These are phyloP conservation scores for Sebastiscus tertius DNA, from an alignment of 2,797 vertebrate genomes.

Conservation along the genomic window DNA sequence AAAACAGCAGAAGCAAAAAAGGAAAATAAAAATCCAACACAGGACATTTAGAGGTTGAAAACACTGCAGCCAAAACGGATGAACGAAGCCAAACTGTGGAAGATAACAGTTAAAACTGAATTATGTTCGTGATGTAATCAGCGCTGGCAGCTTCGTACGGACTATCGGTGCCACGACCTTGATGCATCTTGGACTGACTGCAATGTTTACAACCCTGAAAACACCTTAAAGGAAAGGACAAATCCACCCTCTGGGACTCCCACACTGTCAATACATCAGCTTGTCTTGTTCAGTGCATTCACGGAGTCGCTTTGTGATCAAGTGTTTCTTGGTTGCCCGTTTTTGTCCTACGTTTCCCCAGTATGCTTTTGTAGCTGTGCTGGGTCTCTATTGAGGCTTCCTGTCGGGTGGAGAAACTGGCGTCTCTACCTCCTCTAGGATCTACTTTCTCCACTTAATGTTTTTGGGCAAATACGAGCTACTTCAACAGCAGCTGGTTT, in stretches of 20 bases:
- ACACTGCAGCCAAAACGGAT: conserved; percentile 40
- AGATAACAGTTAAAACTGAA: conserved; percentile 33
- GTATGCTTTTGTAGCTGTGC: neutral
- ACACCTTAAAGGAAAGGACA: conserved; percentile 18
- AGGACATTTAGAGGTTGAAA: conserved; percentile 50
- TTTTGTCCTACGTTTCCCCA: conserved; percentile 22
- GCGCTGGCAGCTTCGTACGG: conserved; percentile 40
- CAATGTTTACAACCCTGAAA: conserved; percentile 54
- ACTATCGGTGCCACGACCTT: conserved; percentile 46
- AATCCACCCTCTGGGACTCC: conserved; percentile 51
- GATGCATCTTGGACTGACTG: conserved; percentile 47
- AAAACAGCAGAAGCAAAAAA: conserved; percentile 31
- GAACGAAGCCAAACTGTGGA: conserved; percentile 3
- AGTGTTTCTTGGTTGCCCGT: neutral
- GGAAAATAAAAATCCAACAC: neutral
- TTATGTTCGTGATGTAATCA: conserved; percentile 46
- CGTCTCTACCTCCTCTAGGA: neutral
- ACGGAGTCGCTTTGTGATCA: conserved; percentile 6
- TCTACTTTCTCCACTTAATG: neutral
- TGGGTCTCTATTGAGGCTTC: neutral
- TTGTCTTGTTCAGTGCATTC: neutral
- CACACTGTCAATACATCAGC: conserved; percentile 2
- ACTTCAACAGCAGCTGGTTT: conserved; percentile 31
- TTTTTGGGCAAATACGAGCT: neutral
- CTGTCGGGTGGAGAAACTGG: neutral